Conservation (phyloP, 2,113 vertebrate genomes). For the Diadophis punctatus region DNA sequence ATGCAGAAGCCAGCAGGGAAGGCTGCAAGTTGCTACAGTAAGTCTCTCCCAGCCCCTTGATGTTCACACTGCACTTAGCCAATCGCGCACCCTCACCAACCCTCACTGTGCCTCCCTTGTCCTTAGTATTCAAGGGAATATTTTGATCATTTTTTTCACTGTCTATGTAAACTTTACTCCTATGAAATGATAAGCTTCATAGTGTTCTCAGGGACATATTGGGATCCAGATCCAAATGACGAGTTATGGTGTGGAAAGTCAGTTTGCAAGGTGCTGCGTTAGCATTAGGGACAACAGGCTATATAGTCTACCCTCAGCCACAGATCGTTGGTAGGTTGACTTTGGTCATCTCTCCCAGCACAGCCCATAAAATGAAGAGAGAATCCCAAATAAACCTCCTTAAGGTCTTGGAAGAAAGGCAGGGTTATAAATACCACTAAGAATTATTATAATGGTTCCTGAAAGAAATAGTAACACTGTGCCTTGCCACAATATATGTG, state of each 20-base stretch:
- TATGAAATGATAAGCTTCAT: background rate
- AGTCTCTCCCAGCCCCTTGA: background rate
- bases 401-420: background rate
- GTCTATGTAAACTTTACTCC: background rate
- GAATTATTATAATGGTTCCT: background rate
- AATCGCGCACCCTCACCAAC: background rate
- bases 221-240: background rate
- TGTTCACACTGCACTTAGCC: background rate
- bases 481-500: background rate
- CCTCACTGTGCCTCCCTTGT: background rate
- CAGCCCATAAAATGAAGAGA: background rate
- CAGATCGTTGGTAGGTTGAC: background rate
- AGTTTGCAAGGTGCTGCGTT: background rate
- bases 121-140: background rate
- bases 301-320: too few relatives aligned
- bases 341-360: background rate
- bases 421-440: background rate
- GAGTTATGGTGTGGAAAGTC: background rate
- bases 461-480: background rate
- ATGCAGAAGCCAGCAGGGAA: background rate
- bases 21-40: background rate
- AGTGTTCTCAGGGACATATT: background rate
- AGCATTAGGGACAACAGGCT: background rate
- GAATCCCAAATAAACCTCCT: background rate
- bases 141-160: background rate